Conservation (phyloP, 2,113 vertebrate species). For the Burhinus bistriatus region DNA sequence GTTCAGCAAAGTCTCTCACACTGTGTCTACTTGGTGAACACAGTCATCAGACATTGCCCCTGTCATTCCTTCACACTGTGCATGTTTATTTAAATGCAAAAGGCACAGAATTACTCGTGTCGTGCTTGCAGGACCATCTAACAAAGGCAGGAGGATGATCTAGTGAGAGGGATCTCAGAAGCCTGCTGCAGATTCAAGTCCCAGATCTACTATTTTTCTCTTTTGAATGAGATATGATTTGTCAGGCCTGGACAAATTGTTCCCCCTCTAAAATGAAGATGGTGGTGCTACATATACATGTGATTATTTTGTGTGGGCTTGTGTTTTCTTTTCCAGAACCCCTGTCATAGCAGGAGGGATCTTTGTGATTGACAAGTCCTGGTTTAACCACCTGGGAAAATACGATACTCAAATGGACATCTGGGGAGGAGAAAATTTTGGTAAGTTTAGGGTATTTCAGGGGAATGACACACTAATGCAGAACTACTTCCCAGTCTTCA, state of each 20-base stretch:
- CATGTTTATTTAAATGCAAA: not conserved
- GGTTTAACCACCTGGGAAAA: slow-evolving; percentile 98
- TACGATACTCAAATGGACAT: slow-evolving; percentile 99
- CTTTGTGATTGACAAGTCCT: slow-evolving; percentile 95
- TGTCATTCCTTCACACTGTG: not conserved
- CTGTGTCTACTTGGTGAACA: not conserved
- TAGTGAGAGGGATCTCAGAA: not conserved
- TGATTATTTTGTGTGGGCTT: not conserved
- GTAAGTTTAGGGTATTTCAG: slow-evolving; percentile 73
- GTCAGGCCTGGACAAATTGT: not conserved
- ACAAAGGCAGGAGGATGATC: not conserved
- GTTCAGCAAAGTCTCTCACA: not conserved
- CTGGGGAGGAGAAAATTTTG: slow-evolving; percentile 99
- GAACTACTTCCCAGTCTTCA: not conserved
- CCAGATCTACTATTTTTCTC: not conserved
- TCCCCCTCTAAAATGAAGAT: not conserved
- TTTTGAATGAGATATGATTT: not conserved
- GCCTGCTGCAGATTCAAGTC: not conserved
- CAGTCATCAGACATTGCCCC: not conserved
- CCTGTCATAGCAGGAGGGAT: slow-evolving; percentile 98
- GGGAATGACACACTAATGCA: not conserved
- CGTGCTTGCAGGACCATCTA: not conserved
- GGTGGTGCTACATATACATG: not conserved
- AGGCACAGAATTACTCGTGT: not conserved
- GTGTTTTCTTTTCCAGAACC: slow-evolving; percentile 78